phyloP scores from a whole-genome alignment of 1,140 invertebrate genomes.

The Proctacanthus coquilletti region DNA sequence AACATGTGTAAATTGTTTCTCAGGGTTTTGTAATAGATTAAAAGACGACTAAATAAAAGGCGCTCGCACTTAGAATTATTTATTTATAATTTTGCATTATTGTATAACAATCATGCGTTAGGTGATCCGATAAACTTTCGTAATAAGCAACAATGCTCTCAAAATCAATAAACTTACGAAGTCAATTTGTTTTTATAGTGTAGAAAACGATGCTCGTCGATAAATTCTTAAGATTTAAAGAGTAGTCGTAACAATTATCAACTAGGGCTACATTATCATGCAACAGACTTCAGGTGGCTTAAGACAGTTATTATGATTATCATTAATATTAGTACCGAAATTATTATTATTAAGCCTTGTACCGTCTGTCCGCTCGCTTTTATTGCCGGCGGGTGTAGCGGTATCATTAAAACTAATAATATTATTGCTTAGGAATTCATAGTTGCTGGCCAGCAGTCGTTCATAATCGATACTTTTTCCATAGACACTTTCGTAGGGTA shows the following conservation, averaged over 20 bases:
- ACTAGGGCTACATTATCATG: slow-evolving; percentile 3
- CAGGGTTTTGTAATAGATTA: too few relatives aligned
- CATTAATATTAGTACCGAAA: not conserved
- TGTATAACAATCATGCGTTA: too few relatives aligned
- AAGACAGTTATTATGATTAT: slow-evolving; percentile 4
- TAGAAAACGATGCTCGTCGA: not conserved
- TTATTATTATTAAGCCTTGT: slow-evolving; percentile 1
- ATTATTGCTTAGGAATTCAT: slow-evolving; percentile 6
- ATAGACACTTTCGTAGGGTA: slow-evolving; percentile 3
- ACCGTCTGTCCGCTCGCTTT: not conserved
- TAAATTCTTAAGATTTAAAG: not conserved
- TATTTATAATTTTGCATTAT: too few relatives aligned
- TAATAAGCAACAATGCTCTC: slow-evolving; percentile 1
- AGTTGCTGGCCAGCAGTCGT: slow-evolving; percentile 2
- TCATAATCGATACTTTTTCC: slow-evolving; percentile 5
- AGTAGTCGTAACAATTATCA: not conserved
- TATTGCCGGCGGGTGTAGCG: not conserved
- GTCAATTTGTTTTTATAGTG: not conserved
- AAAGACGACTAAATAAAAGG: too few relatives aligned
- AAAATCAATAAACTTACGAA: too few relatives aligned
- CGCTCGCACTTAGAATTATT: too few relatives aligned
- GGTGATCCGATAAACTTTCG: not conserved
- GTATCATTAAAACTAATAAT: slow-evolving; percentile 3
- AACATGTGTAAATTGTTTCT: too few relatives aligned
- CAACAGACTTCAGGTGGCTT: slow-evolving; percentile 6